Conservation (phyloP, 2,888 invertebrate species). For the Drosophila mimetica region DNA sequence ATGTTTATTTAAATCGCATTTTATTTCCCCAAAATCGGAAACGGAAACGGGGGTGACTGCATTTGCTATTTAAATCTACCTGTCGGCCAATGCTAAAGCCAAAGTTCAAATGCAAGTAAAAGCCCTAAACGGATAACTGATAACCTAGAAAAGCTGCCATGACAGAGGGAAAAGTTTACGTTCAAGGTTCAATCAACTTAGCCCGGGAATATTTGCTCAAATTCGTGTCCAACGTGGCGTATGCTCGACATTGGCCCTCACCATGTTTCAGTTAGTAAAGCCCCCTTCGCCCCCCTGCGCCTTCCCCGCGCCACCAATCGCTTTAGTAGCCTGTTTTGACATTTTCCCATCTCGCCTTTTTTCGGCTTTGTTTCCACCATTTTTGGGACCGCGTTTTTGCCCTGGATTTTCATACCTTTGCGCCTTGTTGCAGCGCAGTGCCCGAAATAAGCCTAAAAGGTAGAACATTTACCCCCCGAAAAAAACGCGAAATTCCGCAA, state of each 20-base stretch:
- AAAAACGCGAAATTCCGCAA: constrained; percentile 42
- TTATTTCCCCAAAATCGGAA: background rate
- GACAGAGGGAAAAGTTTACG: constrained; percentile 18
- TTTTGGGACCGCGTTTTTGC: constrained; percentile 28
- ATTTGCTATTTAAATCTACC: constrained; percentile 6
- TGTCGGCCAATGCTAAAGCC: constrained; percentile 15
- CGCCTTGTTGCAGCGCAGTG: constrained; percentile 28
- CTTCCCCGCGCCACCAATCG: constrained; percentile 13
- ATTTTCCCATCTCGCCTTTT: constrained; percentile 31
- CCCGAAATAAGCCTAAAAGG: constrained; percentile 50
- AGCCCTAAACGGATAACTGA: constrained; percentile 27
- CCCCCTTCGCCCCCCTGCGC: background rate
- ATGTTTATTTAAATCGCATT: background rate
- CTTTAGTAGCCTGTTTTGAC: constrained; percentile 37
- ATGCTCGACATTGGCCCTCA: constrained; percentile 50
- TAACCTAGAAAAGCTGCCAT: constrained; percentile 34
- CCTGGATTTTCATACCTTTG: constrained; percentile 40
- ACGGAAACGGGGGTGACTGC: background rate
- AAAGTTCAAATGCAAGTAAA: constrained; percentile 30
- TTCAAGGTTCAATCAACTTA: constrained; percentile 45
- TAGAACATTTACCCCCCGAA: constrained; percentile 20
- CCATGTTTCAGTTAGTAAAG: constrained; percentile 18
- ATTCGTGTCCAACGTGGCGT: constrained; percentile 43
- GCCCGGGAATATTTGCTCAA: constrained; percentile 23
- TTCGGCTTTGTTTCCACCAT: constrained; percentile 14